Evolutionary conservation across 2,888 invertebrate species (phyloP), one percentile per base, ranked within the genome.

Genomic region (Tolmerus cingulatus): DNA sequence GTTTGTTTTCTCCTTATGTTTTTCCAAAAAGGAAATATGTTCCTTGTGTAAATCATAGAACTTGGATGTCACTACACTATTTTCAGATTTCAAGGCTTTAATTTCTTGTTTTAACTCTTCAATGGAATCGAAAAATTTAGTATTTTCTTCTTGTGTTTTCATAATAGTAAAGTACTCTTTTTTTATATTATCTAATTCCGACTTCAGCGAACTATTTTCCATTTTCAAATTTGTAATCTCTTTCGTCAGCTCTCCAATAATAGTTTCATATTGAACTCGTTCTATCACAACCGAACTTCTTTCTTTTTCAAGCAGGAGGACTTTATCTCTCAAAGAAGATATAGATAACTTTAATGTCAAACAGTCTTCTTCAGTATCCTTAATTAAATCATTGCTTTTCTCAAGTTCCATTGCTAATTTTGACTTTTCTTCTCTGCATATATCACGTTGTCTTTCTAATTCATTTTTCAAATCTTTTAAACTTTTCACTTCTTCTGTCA

Each of bases 401-500:
- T 8, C 1, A 19, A 19, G 30, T 23, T 51, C 74, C 14, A 3
- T 79, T 27, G 37, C 74, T 16, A 46, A 37, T 27, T 27, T 66
- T 23, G 12, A 19, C 23, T 79, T 81, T 51, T 87, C 74, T 5
- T 66, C 37, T 1, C n/a, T 37, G 14, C n/a, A 16, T 86, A 7
- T 51, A 34, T 77, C 55, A 51, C n/a, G 30, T 2, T 78, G 57
- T 57, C 86, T 87, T 57, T 88, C 86, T 19, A 88, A 85, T 37
- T 86, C 46, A 87, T 88, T 89, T 78, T 88, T 88, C 7, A 86
- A 43, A 46, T 87, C n/a, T 27, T 82, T 55, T 34, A 82, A 82
- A 19, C 16, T 8, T 37, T 55, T 66, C n/a, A 82, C 37, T 82
- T 82, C 82, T n/a, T 57, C 51, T 66, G 37, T 14, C 34, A 82